Percentiles rank a stretch among this genome's conserved stretches.
These are phyloP conservation scores for Eunapius fragilis DNA, from an alignment of 37 sponge, comb jelly and placozoan genomes.

Conservation along the genomic window DNA sequence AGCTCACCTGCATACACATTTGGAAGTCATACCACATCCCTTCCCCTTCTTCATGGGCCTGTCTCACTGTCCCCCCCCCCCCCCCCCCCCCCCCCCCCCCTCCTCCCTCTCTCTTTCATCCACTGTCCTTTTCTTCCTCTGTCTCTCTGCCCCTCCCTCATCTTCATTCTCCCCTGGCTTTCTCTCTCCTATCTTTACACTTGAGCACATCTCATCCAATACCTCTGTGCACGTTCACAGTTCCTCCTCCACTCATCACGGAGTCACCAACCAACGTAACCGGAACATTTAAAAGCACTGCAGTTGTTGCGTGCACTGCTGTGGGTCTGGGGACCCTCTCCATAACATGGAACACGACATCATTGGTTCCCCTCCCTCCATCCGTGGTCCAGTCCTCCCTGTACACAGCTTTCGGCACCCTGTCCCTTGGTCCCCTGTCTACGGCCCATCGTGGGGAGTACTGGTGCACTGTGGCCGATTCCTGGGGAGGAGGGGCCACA, in stretches of 20 bases:
- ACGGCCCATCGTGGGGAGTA: background rate
- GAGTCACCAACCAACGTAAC: background rate
- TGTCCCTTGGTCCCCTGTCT: background rate
- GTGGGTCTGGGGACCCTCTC: background rate
- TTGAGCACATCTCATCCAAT: background rate
- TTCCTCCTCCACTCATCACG: background rate
- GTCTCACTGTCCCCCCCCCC: background rate
- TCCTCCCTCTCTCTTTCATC: no score
- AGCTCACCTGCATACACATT: no score
- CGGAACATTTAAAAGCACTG: background rate
- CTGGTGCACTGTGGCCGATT: background rate
- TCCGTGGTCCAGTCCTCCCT: background rate
- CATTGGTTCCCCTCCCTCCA: background rate
- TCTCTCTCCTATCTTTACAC: background rate
- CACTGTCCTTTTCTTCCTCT: no score
- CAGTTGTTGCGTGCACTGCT: background rate
- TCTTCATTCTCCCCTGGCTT: no score
- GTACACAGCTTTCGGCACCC: background rate
- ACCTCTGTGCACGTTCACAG: background rate
- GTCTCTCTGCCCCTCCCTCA: background rate
- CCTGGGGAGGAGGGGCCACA: background rate
- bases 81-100: no score
- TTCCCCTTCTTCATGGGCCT: no score
- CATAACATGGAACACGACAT: background rate
- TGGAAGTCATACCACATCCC: no score